A percentile compares a stretch with the other conserved stretches of the same genome.
Evolutionary conservation across 2,797 vertebrate species (phyloP).

Genomic region (Alauda arvensis): DNA sequence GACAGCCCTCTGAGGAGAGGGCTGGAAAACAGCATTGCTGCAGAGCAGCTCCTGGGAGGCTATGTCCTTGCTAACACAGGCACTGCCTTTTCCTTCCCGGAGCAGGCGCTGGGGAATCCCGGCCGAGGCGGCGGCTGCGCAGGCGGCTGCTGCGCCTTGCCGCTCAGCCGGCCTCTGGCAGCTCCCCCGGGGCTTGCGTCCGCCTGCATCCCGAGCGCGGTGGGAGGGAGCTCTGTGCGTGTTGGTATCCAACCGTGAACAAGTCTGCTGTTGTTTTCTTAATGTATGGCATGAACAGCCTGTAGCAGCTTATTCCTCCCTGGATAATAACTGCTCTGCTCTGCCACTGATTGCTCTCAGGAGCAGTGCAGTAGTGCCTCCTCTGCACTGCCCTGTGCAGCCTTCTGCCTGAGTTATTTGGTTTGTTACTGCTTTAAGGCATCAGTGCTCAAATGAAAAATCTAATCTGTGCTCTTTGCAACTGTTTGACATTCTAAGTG

Average conservation of each 20-base stretch:
- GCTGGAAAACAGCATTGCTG: not conserved
- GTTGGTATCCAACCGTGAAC: not conserved
- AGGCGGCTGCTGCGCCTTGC: not conserved
- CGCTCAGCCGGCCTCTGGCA: not conserved
- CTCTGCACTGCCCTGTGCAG: accelerated
- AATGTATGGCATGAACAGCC: not conserved
- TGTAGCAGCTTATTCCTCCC: conserved; percentile 6
- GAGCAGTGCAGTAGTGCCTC: not conserved
- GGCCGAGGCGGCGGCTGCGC: accelerated
- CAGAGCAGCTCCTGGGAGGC: not conserved
- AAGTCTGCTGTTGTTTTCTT: conserved; percentile 20
- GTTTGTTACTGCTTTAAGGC: conserved; percentile 15
- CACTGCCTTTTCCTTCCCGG: not conserved
- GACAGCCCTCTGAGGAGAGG: not conserved
- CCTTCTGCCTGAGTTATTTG: not conserved
- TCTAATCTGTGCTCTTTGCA: not conserved
- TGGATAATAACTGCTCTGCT: not conserved
- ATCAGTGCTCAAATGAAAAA: not conserved
- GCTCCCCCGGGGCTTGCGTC: accelerated
- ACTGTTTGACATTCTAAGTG: not conserved
- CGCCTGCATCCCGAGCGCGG: accelerated
- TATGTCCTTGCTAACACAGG: not conserved
- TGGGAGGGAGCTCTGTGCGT: not conserved
- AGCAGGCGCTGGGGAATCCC: not conserved
- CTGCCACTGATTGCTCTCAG: not conserved